Percentiles rank a stretch among this genome's conserved stretches.
Conservation (phyloP, 2,113 vertebrate species). For the Prochilodus magdalenae region DNA sequence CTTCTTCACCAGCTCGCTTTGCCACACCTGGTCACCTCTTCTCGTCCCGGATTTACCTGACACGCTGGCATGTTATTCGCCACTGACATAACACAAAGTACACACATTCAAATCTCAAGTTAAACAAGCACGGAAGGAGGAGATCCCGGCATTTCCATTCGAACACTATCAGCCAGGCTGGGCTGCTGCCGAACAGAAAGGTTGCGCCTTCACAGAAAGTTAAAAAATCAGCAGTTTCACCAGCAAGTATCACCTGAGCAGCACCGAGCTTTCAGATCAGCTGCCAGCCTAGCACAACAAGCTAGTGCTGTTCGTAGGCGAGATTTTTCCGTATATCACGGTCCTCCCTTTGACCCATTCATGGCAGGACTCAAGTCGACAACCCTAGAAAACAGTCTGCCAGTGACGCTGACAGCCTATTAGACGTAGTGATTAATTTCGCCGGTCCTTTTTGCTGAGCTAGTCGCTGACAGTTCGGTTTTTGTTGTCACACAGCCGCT, state of each 20-base stretch:
- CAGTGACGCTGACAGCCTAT: neutral
- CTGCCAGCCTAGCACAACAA: neutral
- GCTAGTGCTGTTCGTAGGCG: too few relatives aligned
- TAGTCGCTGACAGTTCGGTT: constrained; percentile 35
- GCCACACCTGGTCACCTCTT: constrained; percentile 63
- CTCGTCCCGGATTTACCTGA: constrained; percentile 47
- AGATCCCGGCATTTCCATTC: neutral
- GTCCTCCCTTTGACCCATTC: neutral
- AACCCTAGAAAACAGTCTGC: neutral
- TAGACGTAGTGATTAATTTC: neutral
- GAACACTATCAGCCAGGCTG: neutral
- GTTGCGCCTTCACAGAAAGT: neutral
- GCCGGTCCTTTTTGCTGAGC: constrained; percentile 18
- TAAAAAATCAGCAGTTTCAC: neutral
- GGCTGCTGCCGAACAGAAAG: neutral
- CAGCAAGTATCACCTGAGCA: neutral
- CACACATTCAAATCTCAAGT: neutral
- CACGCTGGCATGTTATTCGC: constrained; percentile 54
- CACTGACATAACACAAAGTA: constrained; percentile 1
- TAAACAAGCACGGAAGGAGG: neutral
- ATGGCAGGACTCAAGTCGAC: neutral
- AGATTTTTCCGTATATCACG: neutral
- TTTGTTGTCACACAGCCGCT: neutral
- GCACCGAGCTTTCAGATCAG: neutral
- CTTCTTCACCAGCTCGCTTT: neutral